These are phyloP conservation scores for Holothuria leucospilota DNA, from an alignment of 53 echinoderm and acorn worm species.

Conservation along the genomic window DNA sequence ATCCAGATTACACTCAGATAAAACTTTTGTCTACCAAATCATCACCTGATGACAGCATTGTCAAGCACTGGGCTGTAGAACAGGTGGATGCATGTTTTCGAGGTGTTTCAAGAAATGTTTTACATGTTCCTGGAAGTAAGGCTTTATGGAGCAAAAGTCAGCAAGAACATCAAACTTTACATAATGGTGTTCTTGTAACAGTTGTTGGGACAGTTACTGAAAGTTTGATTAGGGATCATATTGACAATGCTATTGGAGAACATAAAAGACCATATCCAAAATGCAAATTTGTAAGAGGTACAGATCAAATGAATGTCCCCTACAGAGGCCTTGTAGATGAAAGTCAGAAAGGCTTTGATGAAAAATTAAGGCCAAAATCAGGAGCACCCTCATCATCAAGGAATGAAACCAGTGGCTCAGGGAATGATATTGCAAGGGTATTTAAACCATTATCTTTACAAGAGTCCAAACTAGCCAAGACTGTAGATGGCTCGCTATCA, in stretches of 20 bases:
- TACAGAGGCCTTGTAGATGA: conserved; percentile 18
- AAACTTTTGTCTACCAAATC: neutral
- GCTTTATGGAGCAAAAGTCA: neutral
- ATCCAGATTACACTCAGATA: neutral
- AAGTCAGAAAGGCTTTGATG: neutral
- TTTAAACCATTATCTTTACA: neutral
- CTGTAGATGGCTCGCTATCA: conserved; percentile 37
- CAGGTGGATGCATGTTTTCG: neutral
- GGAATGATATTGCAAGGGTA: neutral
- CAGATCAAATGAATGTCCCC: conserved; percentile 9
- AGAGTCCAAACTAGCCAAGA: neutral
- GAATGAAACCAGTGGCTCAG: neutral
- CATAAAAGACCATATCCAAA: conserved; percentile 37
- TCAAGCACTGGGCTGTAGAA: neutral
- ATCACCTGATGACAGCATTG: neutral
- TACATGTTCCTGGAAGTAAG: neutral
- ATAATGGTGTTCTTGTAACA: conserved; percentile 16
- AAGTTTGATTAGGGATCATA: neutral
- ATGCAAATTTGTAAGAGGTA: conserved; percentile 33
- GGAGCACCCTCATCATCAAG: neutral
- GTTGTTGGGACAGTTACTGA: neutral
- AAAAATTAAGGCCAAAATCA: conserved; percentile 7
- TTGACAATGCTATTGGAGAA: conserved; percentile 41
- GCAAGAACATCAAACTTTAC: neutral
- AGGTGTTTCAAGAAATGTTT: neutral